phyloP scores from a whole-genome alignment of 1,140 invertebrate species.

The Aphis gossypii region DNA sequence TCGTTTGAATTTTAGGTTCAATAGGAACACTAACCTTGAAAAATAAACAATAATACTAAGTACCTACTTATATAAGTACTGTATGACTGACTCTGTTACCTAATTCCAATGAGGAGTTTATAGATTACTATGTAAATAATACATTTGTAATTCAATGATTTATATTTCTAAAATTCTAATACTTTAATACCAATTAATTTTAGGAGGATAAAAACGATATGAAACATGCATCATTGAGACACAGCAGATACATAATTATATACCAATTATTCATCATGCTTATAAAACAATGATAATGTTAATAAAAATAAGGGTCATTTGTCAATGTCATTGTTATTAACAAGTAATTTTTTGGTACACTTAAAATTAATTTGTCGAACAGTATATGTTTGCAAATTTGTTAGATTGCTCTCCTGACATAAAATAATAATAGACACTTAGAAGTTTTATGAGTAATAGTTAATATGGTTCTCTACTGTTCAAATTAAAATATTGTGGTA shows the following conservation, averaged over 20 bases:
- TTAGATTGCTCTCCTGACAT: background rate
- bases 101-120: background rate
- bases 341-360: background rate
- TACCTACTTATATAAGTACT: background rate
- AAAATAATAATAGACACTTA: background rate
- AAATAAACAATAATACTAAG: background rate
- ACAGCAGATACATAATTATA: background rate
- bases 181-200: background rate
- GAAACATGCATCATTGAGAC: background rate
- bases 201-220: background rate
- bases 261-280: background rate
- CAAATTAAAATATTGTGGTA: background rate
- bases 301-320: background rate
- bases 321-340: background rate
- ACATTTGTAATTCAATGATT: background rate
- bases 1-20: background rate
- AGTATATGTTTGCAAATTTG: background rate
- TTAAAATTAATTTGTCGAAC: background rate
- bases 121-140: background rate
- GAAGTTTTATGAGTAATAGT: background rate
- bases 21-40: background rate
- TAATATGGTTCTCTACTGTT: background rate
- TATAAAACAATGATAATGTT: background rate
- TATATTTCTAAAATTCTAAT: background rate
- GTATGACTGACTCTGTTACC: background rate